A percentile compares a stretch with the other conserved stretches of the same genome.
Evolutionary conservation across 2,888 invertebrate species (phyloP).

Genomic region (Ecliptopera silaceata): DNA sequence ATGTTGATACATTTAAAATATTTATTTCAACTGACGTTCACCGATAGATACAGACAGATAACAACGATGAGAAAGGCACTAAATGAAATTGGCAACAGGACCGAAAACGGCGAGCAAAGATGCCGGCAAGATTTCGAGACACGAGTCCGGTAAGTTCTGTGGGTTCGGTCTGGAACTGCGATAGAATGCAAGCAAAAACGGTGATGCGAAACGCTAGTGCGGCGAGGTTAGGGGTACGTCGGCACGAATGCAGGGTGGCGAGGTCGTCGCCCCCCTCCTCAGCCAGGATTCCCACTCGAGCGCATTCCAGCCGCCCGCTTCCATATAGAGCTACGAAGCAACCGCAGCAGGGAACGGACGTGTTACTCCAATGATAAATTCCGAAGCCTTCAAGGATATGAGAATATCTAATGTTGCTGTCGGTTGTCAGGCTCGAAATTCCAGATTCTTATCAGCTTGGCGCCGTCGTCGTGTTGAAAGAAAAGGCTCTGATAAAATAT

Average conservation of each 20-base stretch:
- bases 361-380: constrained; percentile 29
- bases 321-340: constrained; percentile 49
- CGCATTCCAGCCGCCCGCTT: constrained; percentile 59
- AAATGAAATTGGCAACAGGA: not conserved
- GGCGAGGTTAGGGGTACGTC: constrained; percentile 31
- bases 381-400: constrained; percentile 14
- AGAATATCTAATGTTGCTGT: constrained; percentile 12
- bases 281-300: constrained; percentile 65
- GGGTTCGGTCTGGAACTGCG: constrained; percentile 5
- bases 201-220: constrained; percentile 35
- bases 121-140: not conserved
- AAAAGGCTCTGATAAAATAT: not conserved
- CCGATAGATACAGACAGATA: not conserved
- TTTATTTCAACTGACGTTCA: too few relatives aligned
- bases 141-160: not conserved
- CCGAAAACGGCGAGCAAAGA: not conserved
- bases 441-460: not conserved
- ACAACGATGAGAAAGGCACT: not conserved
- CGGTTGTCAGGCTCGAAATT: not conserved
- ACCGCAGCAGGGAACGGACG: constrained; percentile 35
- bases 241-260: constrained; percentile 50
- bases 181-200: constrained; percentile 26
- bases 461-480: not conserved
- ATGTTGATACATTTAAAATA: too few relatives aligned
- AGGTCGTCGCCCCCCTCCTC: constrained; percentile 65